Evolutionary conservation across 2,113 vertebrate species (phyloP).

Genomic region (Tragelaphus strepsiceros): DNA sequence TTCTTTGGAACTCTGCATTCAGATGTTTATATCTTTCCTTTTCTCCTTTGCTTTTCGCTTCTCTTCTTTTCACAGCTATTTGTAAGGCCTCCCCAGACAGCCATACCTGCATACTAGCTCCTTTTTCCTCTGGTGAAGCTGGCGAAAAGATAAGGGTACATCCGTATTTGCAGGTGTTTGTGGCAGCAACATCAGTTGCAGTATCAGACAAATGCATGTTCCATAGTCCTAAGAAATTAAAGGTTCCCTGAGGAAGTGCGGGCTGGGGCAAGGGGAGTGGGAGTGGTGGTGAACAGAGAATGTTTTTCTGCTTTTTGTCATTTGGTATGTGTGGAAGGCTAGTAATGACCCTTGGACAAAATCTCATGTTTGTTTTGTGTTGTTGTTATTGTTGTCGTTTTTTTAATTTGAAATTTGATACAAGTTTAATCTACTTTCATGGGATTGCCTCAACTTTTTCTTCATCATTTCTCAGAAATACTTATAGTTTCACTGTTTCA

Average conservation of each 20-base stretch:
- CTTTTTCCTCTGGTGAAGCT: not conserved
- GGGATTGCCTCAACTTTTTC: not conserved
- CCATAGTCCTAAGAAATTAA: not conserved
- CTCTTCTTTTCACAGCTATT: no score
- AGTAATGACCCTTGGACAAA: not conserved
- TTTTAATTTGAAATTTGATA: not conserved
- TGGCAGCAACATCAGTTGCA: not conserved
- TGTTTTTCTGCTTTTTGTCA: constrained; percentile 53
- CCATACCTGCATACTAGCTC: not conserved
- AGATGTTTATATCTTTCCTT: no score
- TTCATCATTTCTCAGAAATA: not conserved
- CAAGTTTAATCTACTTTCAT: not conserved
- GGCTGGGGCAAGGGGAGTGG: fast-evolving
- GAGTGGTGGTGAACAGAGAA: constrained; percentile 14
- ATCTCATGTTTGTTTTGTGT: not conserved
- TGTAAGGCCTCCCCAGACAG: no score
- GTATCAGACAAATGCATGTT: not conserved
- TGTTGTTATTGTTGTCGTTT: not conserved
- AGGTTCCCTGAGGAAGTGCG: constrained; percentile 15
- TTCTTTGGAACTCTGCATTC: no score
- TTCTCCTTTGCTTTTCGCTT: no score
- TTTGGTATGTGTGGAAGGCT: not conserved
- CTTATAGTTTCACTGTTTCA: not conserved
- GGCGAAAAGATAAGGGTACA: not conserved
- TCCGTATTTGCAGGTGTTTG: not conserved